Percentiles rank a stretch among this genome's conserved stretches.
These are phyloP conservation scores for Globodera rostochiensis DNA, from an alignment of 1,140 invertebrate genomes.

Conservation along the genomic window DNA sequence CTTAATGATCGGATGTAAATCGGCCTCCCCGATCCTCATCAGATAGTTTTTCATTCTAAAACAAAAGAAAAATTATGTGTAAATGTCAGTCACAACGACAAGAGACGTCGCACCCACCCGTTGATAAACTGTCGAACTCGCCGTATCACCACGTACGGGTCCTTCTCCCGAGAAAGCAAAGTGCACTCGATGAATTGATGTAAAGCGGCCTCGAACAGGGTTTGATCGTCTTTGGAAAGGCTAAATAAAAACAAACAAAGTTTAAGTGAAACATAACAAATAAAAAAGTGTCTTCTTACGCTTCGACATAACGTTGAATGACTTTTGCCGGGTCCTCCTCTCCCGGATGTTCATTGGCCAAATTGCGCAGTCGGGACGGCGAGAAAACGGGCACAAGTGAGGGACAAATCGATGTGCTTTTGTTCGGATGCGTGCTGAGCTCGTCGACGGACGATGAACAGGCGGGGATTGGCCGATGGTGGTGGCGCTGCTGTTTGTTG, in stretches of 20 bases:
- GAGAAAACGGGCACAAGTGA: constrained; percentile 48
- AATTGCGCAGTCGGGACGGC: constrained; percentile 41
- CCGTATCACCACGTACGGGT: constrained; percentile 72
- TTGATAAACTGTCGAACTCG: constrained; percentile 87
- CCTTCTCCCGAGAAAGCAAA: constrained; percentile 82
- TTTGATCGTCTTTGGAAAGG: constrained; percentile 77
- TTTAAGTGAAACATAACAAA: background rate
- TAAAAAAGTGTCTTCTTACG: background rate
- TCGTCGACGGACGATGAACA: constrained; percentile 21
- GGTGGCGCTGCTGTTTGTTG: background rate
- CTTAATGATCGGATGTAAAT: constrained; percentile 86
- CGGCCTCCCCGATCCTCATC: constrained; percentile 87
- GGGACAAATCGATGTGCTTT: constrained; percentile 32
- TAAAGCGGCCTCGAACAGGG: constrained; percentile 73
- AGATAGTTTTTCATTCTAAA: constrained; percentile 86
- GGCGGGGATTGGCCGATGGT: background rate
- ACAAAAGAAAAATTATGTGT: background rate
- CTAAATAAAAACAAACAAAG: constrained; percentile 1
- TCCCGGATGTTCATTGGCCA: constrained; percentile 22
- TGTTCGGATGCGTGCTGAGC: constrained; percentile 9
- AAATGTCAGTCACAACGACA: background rate
- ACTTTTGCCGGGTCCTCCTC: constrained; percentile 33
- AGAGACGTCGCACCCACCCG: constrained; percentile 67
- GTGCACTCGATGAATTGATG: constrained; percentile 85
- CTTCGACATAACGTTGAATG: constrained; percentile 46